phyloP scores from a whole-genome alignment of 1,140 invertebrate species.

The Lanistes nyassanus region DNA sequence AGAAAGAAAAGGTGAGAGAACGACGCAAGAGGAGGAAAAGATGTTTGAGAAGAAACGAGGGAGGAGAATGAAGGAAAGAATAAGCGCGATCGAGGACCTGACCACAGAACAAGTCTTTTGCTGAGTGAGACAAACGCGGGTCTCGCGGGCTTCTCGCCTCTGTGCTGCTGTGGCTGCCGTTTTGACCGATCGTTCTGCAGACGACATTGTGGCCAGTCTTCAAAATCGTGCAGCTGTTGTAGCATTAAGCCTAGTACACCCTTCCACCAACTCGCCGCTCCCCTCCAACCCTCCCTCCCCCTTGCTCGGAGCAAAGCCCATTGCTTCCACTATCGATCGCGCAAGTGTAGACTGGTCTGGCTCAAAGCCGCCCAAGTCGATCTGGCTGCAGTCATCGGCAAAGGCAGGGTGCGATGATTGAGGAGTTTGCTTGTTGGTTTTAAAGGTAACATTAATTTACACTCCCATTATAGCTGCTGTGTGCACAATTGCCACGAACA shows the following conservation, averaged over 20 bases:
- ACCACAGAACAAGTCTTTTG: background rate
- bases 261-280: no score
- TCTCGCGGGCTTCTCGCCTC: background rate
- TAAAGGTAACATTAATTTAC: background rate
- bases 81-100: background rate
- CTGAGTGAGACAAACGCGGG: background rate
- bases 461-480: background rate
- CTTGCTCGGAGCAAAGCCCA: no score
- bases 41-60: background rate
- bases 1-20: slow-evolving; percentile 10
- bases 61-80: background rate
- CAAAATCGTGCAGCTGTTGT: background rate
- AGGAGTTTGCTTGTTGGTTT: no score
- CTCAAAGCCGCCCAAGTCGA: no score
- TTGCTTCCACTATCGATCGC: no score
- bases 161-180: background rate
- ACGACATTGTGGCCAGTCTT: background rate
- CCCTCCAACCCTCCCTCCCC: no score
- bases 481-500: background rate
- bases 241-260: background rate
- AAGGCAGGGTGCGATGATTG: no score
- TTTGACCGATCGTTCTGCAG: background rate
- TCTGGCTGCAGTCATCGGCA: no score
- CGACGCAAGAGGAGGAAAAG: background rate
- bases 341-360: no score